Conservation (phyloP, 2,888 invertebrate genomes). For the Sepioteuthis lessoniana region DNA sequence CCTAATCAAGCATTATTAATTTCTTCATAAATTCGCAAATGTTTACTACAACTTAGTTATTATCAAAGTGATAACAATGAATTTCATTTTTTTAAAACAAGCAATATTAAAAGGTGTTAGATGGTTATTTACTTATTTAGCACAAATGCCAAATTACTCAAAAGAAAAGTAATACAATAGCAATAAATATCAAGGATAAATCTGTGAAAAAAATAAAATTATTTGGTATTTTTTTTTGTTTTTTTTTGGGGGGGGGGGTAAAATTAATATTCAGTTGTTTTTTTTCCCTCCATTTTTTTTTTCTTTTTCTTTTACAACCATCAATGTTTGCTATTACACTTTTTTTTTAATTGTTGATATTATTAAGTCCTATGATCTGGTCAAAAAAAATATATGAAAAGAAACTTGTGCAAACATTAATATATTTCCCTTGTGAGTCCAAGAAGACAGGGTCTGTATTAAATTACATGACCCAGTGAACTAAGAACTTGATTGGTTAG, state of each 20-base stretch:
- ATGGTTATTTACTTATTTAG: not conserved
- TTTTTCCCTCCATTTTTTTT: not conserved
- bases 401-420: too few species aligned
- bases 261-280: not conserved
- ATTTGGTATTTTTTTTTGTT: too few species aligned
- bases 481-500: not conserved
- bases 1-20: not conserved
- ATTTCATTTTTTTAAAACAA: not conserved
- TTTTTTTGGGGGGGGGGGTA: too few species aligned
- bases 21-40: not conserved
- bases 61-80: not conserved
- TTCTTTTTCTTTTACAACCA: not conserved
- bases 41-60: not conserved
- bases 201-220: not conserved
- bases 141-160: not conserved
- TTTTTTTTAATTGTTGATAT: not conserved
- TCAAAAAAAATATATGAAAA: too few species aligned
- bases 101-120: not conserved
- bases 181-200: not conserved
- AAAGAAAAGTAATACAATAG: not conserved
- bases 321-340: not conserved
- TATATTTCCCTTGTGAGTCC: not conserved
- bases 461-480: constrained; percentile 16
- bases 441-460: not conserved
- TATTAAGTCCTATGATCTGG: too few species aligned